phyloP scores from a whole-genome alignment of 2,797 vertebrate genomes.

The Moxostoma hubbsi region DNA sequence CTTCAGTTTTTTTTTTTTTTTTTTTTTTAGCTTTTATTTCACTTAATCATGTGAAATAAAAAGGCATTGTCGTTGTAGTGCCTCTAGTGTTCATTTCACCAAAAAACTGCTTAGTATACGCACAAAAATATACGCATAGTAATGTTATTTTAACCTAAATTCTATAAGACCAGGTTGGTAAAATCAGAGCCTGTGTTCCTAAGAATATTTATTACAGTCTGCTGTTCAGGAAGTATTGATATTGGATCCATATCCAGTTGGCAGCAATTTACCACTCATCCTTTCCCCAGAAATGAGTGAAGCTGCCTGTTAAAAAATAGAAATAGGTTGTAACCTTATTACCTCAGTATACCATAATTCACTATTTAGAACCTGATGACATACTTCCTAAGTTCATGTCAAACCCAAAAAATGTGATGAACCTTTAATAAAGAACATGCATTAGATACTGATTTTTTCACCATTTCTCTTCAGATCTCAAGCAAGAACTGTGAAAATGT shows the following conservation, averaged over 20 bases:
- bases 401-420: background rate
- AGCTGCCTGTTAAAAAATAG: conserved; percentile 14
- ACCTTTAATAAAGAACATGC: background rate
- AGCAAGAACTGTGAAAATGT: background rate
- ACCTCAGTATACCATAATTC: conserved; percentile 8
- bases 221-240: conserved; percentile 8
- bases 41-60: too few relatives aligned
- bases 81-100: too few relatives aligned
- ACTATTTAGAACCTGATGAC: conserved; percentile 18
- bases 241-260: conserved; percentile 1
- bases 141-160: too few relatives aligned
- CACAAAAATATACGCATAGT: too few relatives aligned
- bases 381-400: conserved; percentile 8
- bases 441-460: background rate
- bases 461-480: background rate
- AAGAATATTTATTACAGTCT: conserved; percentile 17
- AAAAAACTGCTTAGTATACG: too few relatives aligned
- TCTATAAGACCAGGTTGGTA: too few relatives aligned
- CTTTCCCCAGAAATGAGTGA: conserved; percentile 12
- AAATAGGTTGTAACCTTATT: background rate
- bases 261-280: background rate
- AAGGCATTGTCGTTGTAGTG: too few relatives aligned
- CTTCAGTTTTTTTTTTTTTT: too few relatives aligned
- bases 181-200: background rate
- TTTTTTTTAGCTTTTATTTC: too few relatives aligned